These are phyloP conservation scores for Bombylius discolor DNA, from an alignment of 2,888 invertebrate species.

Conservation along the genomic window DNA sequence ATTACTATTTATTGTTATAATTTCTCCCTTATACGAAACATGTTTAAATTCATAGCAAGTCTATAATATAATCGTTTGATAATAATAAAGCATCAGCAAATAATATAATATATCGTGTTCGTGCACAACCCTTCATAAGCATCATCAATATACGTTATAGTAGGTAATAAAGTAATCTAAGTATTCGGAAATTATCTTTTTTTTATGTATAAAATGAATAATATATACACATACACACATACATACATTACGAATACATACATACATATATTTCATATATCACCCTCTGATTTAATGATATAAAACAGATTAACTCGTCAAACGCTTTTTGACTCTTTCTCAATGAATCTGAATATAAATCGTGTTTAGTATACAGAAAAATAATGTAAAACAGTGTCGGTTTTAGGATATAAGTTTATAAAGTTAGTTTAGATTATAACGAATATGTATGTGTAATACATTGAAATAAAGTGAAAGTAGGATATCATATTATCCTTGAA, in stretches of 20 bases:
- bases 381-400: not conserved
- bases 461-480: no score
- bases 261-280: not conserved
- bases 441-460: no score
- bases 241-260: no score
- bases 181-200: no score
- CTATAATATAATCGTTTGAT: not conserved
- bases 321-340: slow-evolving; percentile 16
- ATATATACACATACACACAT: no score
- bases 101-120: not conserved
- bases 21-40: not conserved
- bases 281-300: not conserved
- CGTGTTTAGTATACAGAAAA: not conserved
- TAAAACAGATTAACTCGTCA: slow-evolving; percentile 19
- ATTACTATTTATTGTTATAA: not conserved
- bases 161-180: no score
- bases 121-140: not conserved
- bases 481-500: not conserved
- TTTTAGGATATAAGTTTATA: not conserved
- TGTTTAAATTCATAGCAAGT: not conserved
- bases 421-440: no score
- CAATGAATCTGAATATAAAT: not conserved
- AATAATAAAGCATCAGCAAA: not conserved
- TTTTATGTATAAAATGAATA: no score
- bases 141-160: not conserved